Evolutionary conservation across 2,888 invertebrate species (phyloP), one percentile per base, ranked within the genome.

Genomic region (Orthosia gothica): DNA sequence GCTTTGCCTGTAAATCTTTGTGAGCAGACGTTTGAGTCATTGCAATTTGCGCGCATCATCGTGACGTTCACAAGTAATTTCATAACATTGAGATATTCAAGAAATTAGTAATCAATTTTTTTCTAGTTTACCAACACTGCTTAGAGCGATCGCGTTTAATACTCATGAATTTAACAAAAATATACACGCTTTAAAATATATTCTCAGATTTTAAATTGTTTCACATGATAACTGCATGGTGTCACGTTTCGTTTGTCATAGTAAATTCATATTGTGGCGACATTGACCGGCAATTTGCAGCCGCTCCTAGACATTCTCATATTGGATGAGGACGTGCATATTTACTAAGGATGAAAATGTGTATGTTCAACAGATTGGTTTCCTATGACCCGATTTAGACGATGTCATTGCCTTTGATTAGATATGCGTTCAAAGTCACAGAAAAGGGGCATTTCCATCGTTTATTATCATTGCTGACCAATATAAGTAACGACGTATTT

Each of bases 111-210:
- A 59, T 59, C n/a, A n/a, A 1, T n/a, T 20, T n/a, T 61, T 45
- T 20, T 18, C 40, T 58, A 66, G 32, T 49, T 64, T 32, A n/a
- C n/a, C 15, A 20, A 61, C 15, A 20, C 15, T 15, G 15, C 4
- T 3, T 45, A 45, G 15, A 61, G n/a, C 20, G 45, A 20, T 45
- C 15, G 45, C 23, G 1, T 45, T 9, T 50, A 47, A 76, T 26
- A 20, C 12, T 76, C 50, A 57, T 32, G 12, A 26, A 76, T 47
- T 40, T 47, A 58, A 20, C 15, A 2, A 47, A 26, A 74, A 58
- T 58, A 5, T 50, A 23, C 32, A 40, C 15, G 23, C 20, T 73
- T 73, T 18, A 52, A 15, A 52, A 26, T 47, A 47, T 49, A 23
- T 23, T n/a, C 26, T 18, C 9, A 16, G 32, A 23, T 47, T 54